A percentile compares a stretch with the other conserved stretches of the same genome.
phyloP scores from a whole-genome alignment of 2,113 vertebrate species.

The Mixornis gularis region DNA sequence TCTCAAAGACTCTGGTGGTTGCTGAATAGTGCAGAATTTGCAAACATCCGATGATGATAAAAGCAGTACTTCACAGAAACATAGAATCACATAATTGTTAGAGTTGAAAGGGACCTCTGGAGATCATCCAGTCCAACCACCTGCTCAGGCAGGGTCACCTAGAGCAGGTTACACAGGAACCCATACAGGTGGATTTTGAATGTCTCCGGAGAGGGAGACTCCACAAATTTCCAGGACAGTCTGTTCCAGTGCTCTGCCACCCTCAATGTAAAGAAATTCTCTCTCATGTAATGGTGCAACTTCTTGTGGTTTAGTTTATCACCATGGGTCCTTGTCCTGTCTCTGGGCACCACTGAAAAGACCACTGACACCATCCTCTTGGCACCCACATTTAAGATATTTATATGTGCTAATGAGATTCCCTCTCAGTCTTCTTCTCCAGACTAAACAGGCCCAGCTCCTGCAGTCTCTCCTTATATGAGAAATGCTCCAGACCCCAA shows the following conservation, averaged over 20 bases:
- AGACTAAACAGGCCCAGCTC: background rate
- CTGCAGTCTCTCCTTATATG: background rate
- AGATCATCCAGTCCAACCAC: background rate
- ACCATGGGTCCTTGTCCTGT: rapidly evolving
- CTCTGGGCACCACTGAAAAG: background rate
- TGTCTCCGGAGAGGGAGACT: background rate
- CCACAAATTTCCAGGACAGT: no score
- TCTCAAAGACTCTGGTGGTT: background rate
- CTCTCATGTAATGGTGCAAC: background rate
- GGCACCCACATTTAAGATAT: background rate
- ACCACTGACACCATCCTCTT: background rate
- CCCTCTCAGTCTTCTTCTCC: background rate
- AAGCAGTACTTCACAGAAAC: background rate
- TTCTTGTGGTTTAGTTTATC: background rate
- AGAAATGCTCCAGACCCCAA: background rate
- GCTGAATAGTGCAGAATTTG: background rate
- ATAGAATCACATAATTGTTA: background rate
- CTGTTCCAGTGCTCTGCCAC: background rate
- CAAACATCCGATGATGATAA: background rate
- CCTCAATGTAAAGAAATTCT: background rate
- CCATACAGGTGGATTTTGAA: background rate
- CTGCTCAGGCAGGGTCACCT: background rate
- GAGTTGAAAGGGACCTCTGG: background rate
- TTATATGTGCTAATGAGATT: rapidly evolving
- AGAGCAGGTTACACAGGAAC: background rate